A percentile compares a stretch with the other conserved stretches of the same genome.
Conservation (phyloP, 2,113 vertebrate genomes). For the Gadus chalcogrammus region DNA sequence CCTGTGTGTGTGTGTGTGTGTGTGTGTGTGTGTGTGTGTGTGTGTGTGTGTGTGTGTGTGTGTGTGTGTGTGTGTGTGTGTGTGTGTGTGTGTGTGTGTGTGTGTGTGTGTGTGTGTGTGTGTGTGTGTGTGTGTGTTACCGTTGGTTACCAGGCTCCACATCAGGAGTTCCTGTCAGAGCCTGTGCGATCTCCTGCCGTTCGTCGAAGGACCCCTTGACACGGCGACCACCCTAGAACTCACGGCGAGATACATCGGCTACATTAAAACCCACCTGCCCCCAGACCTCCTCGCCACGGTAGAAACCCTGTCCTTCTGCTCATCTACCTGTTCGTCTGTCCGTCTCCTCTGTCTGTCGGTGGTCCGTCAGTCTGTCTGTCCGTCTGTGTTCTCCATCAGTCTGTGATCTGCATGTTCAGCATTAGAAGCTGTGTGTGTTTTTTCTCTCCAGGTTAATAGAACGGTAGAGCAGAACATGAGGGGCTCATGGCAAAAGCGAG, state of each 20-base stretch:
- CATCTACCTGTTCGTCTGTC: too few species aligned
- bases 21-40: not conserved
- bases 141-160: constrained; percentile 11
- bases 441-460: not conserved
- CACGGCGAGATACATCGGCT: not conserved
- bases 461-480: not conserved
- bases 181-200: constrained; percentile 8
- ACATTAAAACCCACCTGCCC: not conserved
- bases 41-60: not conserved
- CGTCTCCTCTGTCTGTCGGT: too few species aligned
- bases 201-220: not conserved
- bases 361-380: not conserved
- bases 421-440: too few species aligned
- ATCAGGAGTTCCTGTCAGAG: constrained; percentile 5
- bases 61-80: not conserved
- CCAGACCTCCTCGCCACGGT: not conserved
- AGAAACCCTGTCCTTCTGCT: not conserved
- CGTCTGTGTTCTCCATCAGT: not conserved
- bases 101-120: too few species aligned
- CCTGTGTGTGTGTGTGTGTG: too few species aligned
- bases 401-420: not conserved
- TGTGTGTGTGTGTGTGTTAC: not conserved
- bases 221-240: constrained; percentile 3
- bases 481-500: not conserved
- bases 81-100: not conserved